Evolutionary conservation across 2,113 vertebrate species (phyloP), one percentile per base, ranked within the genome.

Genomic region (Spea multiplicata): DNA sequence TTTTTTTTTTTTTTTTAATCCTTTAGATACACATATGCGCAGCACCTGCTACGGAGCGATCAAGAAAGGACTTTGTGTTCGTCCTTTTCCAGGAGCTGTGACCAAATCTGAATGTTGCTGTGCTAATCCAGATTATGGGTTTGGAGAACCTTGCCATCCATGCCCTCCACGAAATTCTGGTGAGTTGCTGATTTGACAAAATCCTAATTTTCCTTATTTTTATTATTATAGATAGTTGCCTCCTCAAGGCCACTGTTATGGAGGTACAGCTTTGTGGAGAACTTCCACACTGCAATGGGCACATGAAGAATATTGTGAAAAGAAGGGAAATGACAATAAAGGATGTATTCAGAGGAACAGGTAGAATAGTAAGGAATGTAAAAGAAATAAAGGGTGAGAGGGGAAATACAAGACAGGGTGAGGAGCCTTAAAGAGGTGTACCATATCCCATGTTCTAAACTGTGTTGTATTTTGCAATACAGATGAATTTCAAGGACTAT

Each of bases 21-120:
- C 81, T 49, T 67, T 12, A 91, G 92, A 94, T 68, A 92, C 92
- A 57, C 92, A 94, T 8, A 74, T 94, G 86, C 91, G 89, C 65
- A 94, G 91, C 82, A 94, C 90, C 0, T 94, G 92, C 82, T 94
- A 93, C 53, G 92, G 92, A 73, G 83, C 84, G 45, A 90, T 93
- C 69, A 89, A 87, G 59, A 91, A 85, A 78, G 91, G 90, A 14
- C 69, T 79, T 0, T 94, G 92, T 84, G 80, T 88, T 2, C 88
- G 84, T 53, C 88, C 90, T 55, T 91, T 93, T 75, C 89, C 86
- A 50, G 90, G 88, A 52, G 87, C 92, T 44, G 88, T 94, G 74
- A 94, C 92, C 44, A 93, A 91, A 76, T 94, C 92, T 10, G 88
- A 91, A 49, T 94, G 92, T 81, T 94, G 92, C 83, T 94, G 92